These are phyloP conservation scores for Apostichopus leukothele DNA, from an alignment of 53 echinoderm and acorn worm genomes.

Conservation along the genomic window DNA sequence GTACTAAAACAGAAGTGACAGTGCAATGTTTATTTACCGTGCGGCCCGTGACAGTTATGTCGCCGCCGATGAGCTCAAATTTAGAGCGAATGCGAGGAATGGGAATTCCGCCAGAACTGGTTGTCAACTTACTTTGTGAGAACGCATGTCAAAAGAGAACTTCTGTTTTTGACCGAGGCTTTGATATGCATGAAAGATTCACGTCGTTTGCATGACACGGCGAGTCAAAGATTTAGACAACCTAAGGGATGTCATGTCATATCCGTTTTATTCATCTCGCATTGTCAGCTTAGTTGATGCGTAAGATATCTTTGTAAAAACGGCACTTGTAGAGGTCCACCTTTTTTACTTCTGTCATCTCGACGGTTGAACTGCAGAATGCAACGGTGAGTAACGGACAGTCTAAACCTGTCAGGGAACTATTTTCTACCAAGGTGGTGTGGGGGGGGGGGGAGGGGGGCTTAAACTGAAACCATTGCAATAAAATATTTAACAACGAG, in stretches of 20 bases:
- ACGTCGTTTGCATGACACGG: conserved; percentile 20
- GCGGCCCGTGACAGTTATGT: conserved; percentile 42
- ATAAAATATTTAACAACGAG: too few species aligned
- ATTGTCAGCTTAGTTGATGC: background rate
- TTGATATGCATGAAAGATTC: conserved; percentile 38
- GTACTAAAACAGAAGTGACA: conserved; percentile 34
- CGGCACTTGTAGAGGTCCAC: background rate
- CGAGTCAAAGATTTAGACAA: conserved; percentile 26
- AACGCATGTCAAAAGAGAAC: conserved; percentile 23
- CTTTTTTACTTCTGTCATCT: too few species aligned
- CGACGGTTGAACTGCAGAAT: too few species aligned
- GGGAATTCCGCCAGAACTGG: conserved; percentile 27
- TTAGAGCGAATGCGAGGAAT: conserved; percentile 29
- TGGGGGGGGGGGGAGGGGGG: too few species aligned
- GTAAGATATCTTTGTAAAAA: background rate
- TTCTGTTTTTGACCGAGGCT: conserved; percentile 14
- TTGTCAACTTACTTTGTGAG: conserved; percentile 27
- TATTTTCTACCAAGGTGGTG: too few species aligned
- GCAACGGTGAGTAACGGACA: too few species aligned
- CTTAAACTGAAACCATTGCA: too few species aligned
- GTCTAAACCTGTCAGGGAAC: too few species aligned
- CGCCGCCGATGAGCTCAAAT: conserved; percentile 26
- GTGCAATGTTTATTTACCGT: conserved; percentile 41
- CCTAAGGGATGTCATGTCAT: conserved; percentile 23
- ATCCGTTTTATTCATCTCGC: background rate